Evolutionary conservation across 2,797 vertebrate species (phyloP), one percentile per base, ranked within the genome.

Genomic region (Columba guinea): DNA sequence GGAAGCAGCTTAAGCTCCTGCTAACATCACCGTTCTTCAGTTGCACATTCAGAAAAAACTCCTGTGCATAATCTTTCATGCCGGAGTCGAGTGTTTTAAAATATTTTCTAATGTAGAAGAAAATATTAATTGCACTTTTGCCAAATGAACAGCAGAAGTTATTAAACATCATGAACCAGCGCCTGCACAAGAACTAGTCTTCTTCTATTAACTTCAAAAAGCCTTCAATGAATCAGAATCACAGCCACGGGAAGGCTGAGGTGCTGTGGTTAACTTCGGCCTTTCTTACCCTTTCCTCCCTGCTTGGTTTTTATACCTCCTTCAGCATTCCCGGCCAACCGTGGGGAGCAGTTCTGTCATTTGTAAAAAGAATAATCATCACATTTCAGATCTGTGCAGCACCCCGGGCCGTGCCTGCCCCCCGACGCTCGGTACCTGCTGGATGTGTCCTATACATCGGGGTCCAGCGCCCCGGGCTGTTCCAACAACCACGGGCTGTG

Each of bases 261-360:
- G 62, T 14, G 23, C n/a, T 32, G 55, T 51, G 44, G 34, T 51
- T 39, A 60, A 28, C 55, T 59, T 21, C 10, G 46, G 28, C 26
- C 37, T 58, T 73, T 64, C 68, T 23, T 10, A 28, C 19, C 12
- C n/a, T 39, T 60, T 58, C 17, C 30, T 77, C 56, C 52, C 12
- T 28, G 11, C 17, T 2, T 11, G 6, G 11, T 64, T 32, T 56
- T 62, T 23, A 24, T 5, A n/a, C 15, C 46, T 74, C n/a, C 60
- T 39, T 30, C 37, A 58, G 41, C 16, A 35, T 13, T 11, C 46
- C 21, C 30, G 35, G 5, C 39, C 49, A 51, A 4, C 27, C 62
- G 1, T 9, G 0, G 37, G 41, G 20, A 86, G 26, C 55, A 48
- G 41, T 21, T 5, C 1, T 1, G 7, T 18, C 5, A 0, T 49